Percentiles rank a stretch among this genome's conserved stretches.
phyloP scores from a whole-genome alignment of 2,888 invertebrate genomes.

The Limnephilus auricula region DNA sequence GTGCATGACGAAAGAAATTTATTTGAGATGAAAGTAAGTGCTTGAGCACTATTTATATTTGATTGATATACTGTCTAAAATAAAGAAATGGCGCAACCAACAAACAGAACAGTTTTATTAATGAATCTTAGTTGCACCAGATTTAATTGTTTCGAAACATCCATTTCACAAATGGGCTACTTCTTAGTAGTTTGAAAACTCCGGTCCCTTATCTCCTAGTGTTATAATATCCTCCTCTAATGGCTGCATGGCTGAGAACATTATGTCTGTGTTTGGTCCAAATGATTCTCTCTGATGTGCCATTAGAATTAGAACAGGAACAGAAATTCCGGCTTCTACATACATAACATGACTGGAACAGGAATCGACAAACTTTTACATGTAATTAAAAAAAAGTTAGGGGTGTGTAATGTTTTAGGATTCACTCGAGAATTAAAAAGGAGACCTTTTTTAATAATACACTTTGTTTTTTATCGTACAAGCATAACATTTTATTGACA shows the following conservation, averaged over 20 bases:
- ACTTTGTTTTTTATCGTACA: no score
- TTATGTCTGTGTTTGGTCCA: not conserved
- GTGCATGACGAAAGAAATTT: not conserved
- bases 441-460: no score
- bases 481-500: no score
- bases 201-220: conserved; percentile 12
- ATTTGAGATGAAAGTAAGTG: not conserved
- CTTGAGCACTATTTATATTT: not conserved
- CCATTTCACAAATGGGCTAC: not conserved
- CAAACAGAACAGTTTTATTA: not conserved
- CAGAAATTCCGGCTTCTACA: not conserved
- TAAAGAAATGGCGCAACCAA: not conserved
- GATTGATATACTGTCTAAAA: not conserved
- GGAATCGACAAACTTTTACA: not conserved
- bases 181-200: conserved; percentile 7
- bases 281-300: conserved; percentile 30
- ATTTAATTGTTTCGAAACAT: not conserved
- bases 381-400: no score
- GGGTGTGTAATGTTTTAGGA: no score
- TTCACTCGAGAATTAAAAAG: no score
- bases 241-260: conserved; percentile 11
- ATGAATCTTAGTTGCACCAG: not conserved
- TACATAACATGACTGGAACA: not conserved
- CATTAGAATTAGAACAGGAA: conserved; percentile 3
- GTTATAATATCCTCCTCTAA: not conserved